Evolutionary conservation across 2,113 vertebrate genomes (phyloP).

Genomic region (cattle (Bos taurus)): DNA sequence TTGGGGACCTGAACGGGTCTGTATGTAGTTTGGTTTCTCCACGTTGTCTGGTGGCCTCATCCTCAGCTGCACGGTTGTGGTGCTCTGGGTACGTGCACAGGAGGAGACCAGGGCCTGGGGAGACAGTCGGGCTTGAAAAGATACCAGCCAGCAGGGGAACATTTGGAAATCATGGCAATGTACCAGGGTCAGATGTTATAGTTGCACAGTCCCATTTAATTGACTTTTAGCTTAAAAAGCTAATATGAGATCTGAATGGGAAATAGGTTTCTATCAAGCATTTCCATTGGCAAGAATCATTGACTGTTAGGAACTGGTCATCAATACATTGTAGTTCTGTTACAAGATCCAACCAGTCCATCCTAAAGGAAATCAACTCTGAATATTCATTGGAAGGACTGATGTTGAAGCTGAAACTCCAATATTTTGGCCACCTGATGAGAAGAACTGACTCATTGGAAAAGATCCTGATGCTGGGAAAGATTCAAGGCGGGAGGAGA

Average conservation of each 20-base stretch:
- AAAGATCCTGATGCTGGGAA: background rate
- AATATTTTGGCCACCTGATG: background rate
- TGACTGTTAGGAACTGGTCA: background rate
- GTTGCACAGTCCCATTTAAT: background rate
- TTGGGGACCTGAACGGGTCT: background rate
- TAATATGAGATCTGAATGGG: background rate
- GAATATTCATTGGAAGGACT: background rate
- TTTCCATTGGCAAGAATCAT: background rate
- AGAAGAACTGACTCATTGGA: background rate
- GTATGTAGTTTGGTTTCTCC: background rate
- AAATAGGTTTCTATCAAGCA: background rate
- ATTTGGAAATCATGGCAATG: background rate
- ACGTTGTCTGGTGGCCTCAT: rapidly evolving
- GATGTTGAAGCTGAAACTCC: background rate
- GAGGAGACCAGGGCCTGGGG: background rate
- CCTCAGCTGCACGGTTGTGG: rapidly evolving
- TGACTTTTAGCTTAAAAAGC: background rate
- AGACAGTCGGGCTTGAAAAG: background rate
- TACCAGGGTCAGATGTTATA: background rate
- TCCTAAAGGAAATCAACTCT: background rate
- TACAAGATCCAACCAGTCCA: background rate
- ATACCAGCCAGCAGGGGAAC: rapidly evolving
- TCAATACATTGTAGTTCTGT: background rate
- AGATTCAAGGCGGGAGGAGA: background rate
- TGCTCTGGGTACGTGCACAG: background rate